Evolutionary conservation across 2,888 invertebrate species (phyloP).

Genomic region (Pammene aurita): DNA sequence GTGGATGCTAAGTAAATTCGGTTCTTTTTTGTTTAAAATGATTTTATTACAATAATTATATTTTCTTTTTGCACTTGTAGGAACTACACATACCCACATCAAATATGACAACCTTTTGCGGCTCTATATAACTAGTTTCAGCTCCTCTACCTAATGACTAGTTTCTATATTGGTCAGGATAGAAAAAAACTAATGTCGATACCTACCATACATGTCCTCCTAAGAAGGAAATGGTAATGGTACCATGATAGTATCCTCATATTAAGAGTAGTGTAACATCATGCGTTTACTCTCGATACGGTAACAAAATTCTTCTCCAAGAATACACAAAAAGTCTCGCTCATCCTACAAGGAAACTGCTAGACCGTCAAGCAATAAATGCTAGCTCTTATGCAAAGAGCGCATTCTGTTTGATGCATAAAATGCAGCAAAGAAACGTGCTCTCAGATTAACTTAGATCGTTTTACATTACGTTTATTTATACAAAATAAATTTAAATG

Average conservation of each 20-base stretch:
- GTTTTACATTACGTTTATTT: too few relatives aligned
- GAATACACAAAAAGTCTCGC: constrained; percentile 13
- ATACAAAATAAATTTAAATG: too few relatives aligned
- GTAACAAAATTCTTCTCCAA: constrained; percentile 1
- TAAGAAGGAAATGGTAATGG: constrained; percentile 17
- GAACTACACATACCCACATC: too few relatives aligned
- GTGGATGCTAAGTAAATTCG: too few relatives aligned
- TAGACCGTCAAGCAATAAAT: not conserved
- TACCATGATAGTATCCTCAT: not conserved
- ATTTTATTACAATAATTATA: too few relatives aligned
- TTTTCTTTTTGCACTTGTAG: too few relatives aligned
- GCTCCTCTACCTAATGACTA: not conserved
- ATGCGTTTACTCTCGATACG: constrained; percentile 8
- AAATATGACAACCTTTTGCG: too few relatives aligned
- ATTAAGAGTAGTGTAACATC: not conserved
- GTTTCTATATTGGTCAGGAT: constrained; percentile 1
- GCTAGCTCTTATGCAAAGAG: constrained; percentile 15
- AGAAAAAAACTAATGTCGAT: not conserved
- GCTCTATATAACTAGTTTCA: not conserved
- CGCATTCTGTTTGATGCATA: constrained; percentile 1
- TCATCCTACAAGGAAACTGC: constrained; percentile 9
- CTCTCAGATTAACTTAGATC: too few relatives aligned
- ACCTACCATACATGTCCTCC: constrained; percentile 1
- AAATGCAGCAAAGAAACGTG: constrained; percentile 13
- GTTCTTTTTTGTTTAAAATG: too few relatives aligned